phyloP scores from a whole-genome alignment of 2,888 invertebrate species.

The Spodoptera exigua region DNA sequence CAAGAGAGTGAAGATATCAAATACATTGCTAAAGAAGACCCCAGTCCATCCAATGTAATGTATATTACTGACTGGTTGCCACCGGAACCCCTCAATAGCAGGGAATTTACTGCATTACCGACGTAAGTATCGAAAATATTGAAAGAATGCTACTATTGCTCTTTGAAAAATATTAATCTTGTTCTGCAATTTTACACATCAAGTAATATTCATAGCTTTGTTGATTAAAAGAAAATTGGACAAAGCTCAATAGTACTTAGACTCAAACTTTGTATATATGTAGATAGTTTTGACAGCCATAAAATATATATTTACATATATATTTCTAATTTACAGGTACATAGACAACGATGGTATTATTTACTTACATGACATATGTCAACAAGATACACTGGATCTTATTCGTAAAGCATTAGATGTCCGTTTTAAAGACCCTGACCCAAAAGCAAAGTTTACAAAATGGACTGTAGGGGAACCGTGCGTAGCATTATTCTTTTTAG shows the following conservation, averaged over 20 bases:
- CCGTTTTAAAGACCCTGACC: conserved; percentile 80
- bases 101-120: conserved; percentile 89
- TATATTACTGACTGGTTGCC: conserved; percentile 90
- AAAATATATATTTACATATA: too few species aligned
- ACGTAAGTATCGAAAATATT: conserved; percentile 86
- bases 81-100: conserved; percentile 82
- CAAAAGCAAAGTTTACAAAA: conserved; percentile 81
- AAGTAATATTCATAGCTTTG: too few species aligned
- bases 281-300: too few species aligned
- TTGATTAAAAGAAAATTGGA: too few species aligned
- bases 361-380: conserved; percentile 74
- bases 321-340: conserved; percentile 66
- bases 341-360: conserved; percentile 85
- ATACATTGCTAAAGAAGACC: conserved; percentile 6
- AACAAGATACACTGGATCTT: conserved; percentile 79
- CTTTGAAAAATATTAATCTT: too few species aligned
- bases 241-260: too few species aligned
- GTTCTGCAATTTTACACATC: too few species aligned
- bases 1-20: conserved; percentile 50
- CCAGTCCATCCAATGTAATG: conserved; percentile 65
- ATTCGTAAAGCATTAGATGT: conserved; percentile 86
- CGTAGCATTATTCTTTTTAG: conserved; percentile 91
- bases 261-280: too few species aligned
- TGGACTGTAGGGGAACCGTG: conserved; percentile 92
- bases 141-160: neutral